Conservation (phyloP, 2,888 invertebrate species). For the Rotaria magnacalcarata region DNA sequence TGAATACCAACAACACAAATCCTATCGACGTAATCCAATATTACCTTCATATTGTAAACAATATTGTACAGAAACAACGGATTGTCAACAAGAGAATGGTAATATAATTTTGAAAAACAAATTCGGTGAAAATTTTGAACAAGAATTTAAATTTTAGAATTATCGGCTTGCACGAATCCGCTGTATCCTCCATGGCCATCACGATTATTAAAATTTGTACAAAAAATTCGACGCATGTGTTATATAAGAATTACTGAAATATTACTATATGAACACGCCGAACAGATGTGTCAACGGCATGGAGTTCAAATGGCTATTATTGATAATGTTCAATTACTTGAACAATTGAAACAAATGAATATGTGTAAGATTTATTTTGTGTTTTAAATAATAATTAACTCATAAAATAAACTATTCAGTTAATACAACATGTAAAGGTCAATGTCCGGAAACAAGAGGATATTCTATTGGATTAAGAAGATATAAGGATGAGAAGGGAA, state of each 20-base stretch:
- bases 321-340: background rate
- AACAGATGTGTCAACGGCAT: background rate
- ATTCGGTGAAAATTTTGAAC: background rate
- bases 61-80: background rate
- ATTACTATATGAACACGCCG: background rate
- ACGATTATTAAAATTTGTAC: background rate
- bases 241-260: conserved; percentile 14
- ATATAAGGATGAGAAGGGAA: background rate
- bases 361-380: background rate
- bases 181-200: background rate
- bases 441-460: background rate
- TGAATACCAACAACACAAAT: background rate
- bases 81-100: background rate
- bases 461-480: background rate
- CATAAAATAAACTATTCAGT: background rate
- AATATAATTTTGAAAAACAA: background rate
- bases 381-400: background rate
- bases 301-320: background rate
- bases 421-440: conserved; percentile 10
- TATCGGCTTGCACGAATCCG: background rate
- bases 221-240: background rate
- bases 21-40: background rate
- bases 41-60: background rate
- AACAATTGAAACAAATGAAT: background rate
- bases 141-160: background rate